These are phyloP conservation scores for Pristionchus arcanus DNA, from an alignment of 2,888 invertebrate genomes.

Conservation along the genomic window DNA sequence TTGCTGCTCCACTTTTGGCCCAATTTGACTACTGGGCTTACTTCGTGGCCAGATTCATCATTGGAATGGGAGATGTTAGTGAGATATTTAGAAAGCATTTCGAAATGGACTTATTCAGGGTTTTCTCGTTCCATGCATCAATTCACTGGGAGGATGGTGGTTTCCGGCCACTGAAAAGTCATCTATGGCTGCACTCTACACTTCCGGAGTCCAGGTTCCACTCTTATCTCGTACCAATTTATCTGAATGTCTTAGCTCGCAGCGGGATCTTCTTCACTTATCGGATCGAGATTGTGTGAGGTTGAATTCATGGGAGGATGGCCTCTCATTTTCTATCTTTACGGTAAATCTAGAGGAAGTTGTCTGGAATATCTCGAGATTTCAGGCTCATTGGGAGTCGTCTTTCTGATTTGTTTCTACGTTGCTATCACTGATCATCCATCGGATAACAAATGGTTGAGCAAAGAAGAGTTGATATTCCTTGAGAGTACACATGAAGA, in stretches of 20 bases:
- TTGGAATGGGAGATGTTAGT: slow-evolving; percentile 47
- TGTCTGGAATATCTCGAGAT: not conserved
- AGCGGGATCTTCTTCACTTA: slow-evolving; percentile 5
- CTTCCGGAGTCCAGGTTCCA: slow-evolving; percentile 43
- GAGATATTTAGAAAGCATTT: not conserved
- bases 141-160: slow-evolving; percentile 47
- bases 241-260: not conserved
- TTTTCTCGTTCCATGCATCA: slow-evolving; percentile 19
- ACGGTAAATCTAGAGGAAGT: not conserved
- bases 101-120: not conserved
- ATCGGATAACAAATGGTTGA: slow-evolving; percentile 18
- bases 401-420: slow-evolving; percentile 1
- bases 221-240: too few relatives aligned
- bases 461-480: not conserved
- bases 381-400: not conserved
- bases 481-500: slow-evolving; percentile 7
- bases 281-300: slow-evolving; percentile 30
- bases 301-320: slow-evolving; percentile 38
- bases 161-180: slow-evolving; percentile 47
- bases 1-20: not conserved
- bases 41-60: slow-evolving; percentile 10
- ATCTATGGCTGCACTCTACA: slow-evolving; percentile 31
- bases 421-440: slow-evolving; percentile 19
- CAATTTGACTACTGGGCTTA: slow-evolving; percentile 28
- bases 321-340: slow-evolving; percentile 52